phyloP scores from a whole-genome alignment of 2,888 invertebrate species.

The Pycnomerus fuliginosus region DNA sequence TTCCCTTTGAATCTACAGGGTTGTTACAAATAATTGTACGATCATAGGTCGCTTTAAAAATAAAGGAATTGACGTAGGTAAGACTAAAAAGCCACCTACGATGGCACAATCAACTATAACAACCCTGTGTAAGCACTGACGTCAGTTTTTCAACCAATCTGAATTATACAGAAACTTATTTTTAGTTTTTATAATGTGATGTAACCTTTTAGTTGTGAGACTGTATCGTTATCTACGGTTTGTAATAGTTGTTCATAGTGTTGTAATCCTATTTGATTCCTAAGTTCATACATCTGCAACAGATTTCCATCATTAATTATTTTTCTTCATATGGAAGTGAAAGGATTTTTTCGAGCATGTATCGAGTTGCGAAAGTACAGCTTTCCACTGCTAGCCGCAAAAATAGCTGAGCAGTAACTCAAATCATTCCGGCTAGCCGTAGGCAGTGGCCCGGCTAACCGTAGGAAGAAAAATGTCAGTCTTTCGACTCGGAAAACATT shows the following conservation, averaged over 20 bases:
- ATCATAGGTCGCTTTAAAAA: no score
- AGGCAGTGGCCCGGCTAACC: background rate
- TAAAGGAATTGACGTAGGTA: no score
- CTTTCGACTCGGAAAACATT: no score
- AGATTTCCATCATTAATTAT: constrained; percentile 20
- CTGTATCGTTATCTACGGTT: constrained; percentile 70
- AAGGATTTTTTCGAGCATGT: background rate
- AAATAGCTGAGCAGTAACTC: constrained; percentile 1
- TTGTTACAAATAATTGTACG: no score
- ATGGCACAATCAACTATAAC: no score
- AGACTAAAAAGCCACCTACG: no score
- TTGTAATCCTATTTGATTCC: constrained; percentile 71
- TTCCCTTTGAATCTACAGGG: no score
- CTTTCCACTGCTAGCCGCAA: no score
- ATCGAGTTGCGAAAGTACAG: no score
- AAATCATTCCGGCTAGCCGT: constrained; percentile 1
- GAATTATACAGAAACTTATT: no score
- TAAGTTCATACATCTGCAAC: constrained; percentile 66
- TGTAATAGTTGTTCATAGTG: constrained; percentile 74
- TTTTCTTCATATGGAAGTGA: constrained; percentile 4
- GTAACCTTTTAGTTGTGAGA: constrained; percentile 66
- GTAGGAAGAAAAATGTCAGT: background rate
- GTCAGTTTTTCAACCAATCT: no score
- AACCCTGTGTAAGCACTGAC: no score
- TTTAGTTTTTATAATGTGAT: constrained; percentile 53